Conservation (phyloP, 2,888 invertebrate genomes). For the Latrodectus elegans region DNA sequence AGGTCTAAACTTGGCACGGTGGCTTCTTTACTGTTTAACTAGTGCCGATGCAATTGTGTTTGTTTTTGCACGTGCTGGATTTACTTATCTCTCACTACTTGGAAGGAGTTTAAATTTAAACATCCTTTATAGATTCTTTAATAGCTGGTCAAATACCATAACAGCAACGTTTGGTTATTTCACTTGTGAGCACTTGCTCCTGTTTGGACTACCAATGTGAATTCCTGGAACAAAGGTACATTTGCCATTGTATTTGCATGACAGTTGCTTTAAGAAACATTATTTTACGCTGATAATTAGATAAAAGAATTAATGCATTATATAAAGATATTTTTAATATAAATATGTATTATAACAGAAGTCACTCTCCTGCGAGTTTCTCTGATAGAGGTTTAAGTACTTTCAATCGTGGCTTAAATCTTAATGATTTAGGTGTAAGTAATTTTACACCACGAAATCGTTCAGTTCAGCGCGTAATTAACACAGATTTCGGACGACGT, state of each 20-base stretch:
- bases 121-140: too few species aligned
- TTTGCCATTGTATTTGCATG: too few species aligned
- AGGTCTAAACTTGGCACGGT: constrained; percentile 16
- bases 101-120: too few species aligned
- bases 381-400: constrained; percentile 21
- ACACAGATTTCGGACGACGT: constrained; percentile 33
- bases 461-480: constrained; percentile 44
- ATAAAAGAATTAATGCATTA: too few species aligned
- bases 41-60: constrained; percentile 19
- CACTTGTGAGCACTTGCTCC: too few species aligned
- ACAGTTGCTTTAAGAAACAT: too few species aligned
- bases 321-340: not conserved
- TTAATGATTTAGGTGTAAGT: constrained; percentile 27
- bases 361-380: constrained; percentile 29
- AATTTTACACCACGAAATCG: constrained; percentile 40
- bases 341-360: constrained; percentile 55
- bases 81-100: too few species aligned
- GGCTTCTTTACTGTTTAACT: constrained; percentile 2
- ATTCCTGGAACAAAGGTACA: too few species aligned
- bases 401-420: constrained; percentile 16
- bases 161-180: too few species aligned
- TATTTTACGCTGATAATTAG: too few species aligned
- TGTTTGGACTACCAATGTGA: too few species aligned
- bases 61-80: constrained; percentile 44
- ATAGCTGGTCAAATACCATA: too few species aligned